Percentiles rank a stretch among this genome's conserved stretches.
Conservation (phyloP, 2,797 vertebrate species). For the Argya squamiceps region DNA sequence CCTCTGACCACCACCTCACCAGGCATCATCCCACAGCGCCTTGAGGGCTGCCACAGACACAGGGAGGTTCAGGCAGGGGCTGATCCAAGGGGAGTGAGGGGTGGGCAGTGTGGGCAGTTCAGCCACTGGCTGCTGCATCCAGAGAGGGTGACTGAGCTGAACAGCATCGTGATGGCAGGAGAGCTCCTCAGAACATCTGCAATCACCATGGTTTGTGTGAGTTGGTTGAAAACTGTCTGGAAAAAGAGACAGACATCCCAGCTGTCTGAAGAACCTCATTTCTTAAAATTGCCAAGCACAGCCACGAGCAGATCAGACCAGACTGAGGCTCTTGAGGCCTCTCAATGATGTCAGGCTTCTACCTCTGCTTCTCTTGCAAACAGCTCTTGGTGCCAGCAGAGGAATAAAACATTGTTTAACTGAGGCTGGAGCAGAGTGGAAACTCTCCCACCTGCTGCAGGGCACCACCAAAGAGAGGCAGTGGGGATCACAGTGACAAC, state of each 20-base stretch:
- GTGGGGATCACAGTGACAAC: not conserved
- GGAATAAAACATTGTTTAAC: not conserved
- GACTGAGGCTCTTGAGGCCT: not conserved
- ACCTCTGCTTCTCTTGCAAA: not conserved
- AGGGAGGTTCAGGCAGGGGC: accelerated
- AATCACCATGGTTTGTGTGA: not conserved
- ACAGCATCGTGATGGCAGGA: accelerated
- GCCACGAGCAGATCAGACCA: not conserved
- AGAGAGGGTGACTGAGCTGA: accelerated
- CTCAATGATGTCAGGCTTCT: not conserved
- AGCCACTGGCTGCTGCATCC: accelerated
- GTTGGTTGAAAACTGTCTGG: not conserved
- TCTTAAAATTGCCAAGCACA: slow-evolving; percentile 8
- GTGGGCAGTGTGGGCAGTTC: accelerated
- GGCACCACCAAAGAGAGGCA: not conserved
- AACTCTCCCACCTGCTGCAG: not conserved
- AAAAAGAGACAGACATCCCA: not conserved
- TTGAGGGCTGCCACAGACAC: accelerated
- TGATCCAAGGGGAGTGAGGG: accelerated
- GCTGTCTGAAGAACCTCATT: not conserved
- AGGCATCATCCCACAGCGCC: not conserved
- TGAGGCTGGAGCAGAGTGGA: not conserved
- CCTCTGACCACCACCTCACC: not conserved
- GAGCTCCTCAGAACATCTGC: not conserved
- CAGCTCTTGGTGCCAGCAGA: not conserved